Percentiles rank a stretch among this genome's conserved stretches.
These are phyloP conservation scores for Pilophorus perplexus DNA, from an alignment of 2,888 invertebrate species.

Conservation along the genomic window DNA sequence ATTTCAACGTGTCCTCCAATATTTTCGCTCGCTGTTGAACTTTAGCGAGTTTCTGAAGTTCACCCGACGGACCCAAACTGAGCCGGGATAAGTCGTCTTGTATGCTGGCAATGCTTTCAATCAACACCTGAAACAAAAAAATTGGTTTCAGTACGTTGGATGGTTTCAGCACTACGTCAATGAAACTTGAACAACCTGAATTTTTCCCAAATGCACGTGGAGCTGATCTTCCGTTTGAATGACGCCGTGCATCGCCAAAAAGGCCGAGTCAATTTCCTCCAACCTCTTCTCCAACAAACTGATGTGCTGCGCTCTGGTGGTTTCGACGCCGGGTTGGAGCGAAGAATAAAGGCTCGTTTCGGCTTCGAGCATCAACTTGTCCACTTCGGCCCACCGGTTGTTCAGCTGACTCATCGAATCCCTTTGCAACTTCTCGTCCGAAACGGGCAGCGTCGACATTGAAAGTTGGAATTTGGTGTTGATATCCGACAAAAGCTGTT, in stretches of 20 bases:
- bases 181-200: conserved; percentile 57
- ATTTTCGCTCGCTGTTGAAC: conserved; percentile 24
- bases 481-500: conserved; percentile 71
- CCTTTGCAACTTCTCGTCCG: conserved; percentile 78
- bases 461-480: conserved; percentile 73
- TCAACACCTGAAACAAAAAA: conserved; percentile 47
- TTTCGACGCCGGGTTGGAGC: conserved; percentile 1
- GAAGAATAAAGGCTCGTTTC: conserved; percentile 28
- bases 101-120: conserved; percentile 53
- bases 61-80: conserved; percentile 68
- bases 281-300: conserved; percentile 38
- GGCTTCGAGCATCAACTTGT: conserved; percentile 50
- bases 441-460: conserved; percentile 72
- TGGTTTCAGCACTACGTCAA: too few species aligned
- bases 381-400: conserved; percentile 69
- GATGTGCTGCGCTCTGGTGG: conserved; percentile 32
- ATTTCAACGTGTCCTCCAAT: conserved; percentile 17
- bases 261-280: conserved; percentile 44
- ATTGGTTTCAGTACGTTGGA: too few species aligned
- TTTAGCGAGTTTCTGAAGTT: conserved; percentile 69
- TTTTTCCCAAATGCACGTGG: conserved; percentile 73
- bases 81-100: conserved; percentile 76
- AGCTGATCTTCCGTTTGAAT: conserved; percentile 81
- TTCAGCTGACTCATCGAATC: conserved; percentile 75
- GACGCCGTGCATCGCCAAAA: conserved; percentile 66